Conservation (phyloP, 2,888 invertebrate genomes). For the Hypercompe scribonia region DNA sequence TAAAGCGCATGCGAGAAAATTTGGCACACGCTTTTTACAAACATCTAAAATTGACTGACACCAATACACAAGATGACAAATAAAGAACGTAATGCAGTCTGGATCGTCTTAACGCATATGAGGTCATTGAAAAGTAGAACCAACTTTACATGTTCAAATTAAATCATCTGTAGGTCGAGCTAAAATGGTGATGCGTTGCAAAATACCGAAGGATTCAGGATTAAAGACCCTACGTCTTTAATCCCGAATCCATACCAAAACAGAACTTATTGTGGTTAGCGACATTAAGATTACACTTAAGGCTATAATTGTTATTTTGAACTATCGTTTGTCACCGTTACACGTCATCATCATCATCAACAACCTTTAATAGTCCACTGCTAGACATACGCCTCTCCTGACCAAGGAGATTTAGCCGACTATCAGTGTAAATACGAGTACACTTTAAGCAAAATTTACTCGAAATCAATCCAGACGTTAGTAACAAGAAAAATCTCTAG, state of each 20-base stretch:
- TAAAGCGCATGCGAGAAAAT: slow-evolving; percentile 61
- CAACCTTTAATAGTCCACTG: no score
- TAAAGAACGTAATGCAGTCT: slow-evolving; percentile 44
- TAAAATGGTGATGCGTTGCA: background rate
- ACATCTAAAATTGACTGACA: slow-evolving; percentile 72
- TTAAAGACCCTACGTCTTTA: no score
- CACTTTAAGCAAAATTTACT: background rate
- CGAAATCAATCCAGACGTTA: slow-evolving; percentile 5
- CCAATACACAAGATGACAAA: slow-evolving; percentile 58
- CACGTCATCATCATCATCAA: no score
- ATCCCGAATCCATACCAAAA: background rate
- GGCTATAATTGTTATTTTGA: background rate
- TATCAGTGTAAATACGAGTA: no score
- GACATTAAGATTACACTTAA: background rate
- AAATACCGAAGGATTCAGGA: no score
- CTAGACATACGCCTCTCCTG: no score
- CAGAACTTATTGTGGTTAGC: background rate
- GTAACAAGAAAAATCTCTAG: slow-evolving; percentile 47
- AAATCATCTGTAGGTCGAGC: background rate
- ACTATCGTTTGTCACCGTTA: no score
- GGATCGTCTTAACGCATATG: slow-evolving; percentile 3
- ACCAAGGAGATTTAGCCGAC: no score
- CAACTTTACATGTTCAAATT: background rate
- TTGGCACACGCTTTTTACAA: slow-evolving; percentile 73
- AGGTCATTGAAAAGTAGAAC: background rate